phyloP scores from a whole-genome alignment of 2,888 invertebrate genomes.

The Apodemia hepburni region DNA sequence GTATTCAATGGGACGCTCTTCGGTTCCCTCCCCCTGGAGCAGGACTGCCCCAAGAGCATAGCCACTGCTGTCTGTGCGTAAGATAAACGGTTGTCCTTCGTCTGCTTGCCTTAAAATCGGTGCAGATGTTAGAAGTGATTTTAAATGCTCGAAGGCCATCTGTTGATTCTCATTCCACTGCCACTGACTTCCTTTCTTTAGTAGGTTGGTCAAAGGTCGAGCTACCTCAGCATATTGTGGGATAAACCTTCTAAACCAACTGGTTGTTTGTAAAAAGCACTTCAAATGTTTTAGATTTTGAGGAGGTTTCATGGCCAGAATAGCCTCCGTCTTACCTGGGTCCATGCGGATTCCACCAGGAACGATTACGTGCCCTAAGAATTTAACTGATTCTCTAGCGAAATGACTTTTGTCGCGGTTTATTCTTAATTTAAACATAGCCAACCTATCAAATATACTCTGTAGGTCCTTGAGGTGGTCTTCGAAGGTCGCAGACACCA shows the following conservation, averaged over 20 bases:
- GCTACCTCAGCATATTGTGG: slow-evolving; percentile 31
- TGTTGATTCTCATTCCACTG: background rate
- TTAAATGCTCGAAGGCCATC: background rate
- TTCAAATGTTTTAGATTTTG: slow-evolving; percentile 32
- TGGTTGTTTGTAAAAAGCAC: slow-evolving; percentile 35
- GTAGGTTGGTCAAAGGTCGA: slow-evolving; percentile 32
- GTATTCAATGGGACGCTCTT: slow-evolving; percentile 22
- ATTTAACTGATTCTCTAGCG: slow-evolving; percentile 35
- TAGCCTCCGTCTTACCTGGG: slow-evolving; percentile 32
- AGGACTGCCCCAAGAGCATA: slow-evolving; percentile 31
- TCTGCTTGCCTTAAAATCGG: slow-evolving; percentile 28
- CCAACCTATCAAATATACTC: slow-evolving; percentile 33
- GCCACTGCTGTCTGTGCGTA: slow-evolving; percentile 22
- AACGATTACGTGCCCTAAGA: slow-evolving; percentile 39
- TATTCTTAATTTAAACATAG: slow-evolving; percentile 32
- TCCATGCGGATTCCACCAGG: slow-evolving; percentile 35
- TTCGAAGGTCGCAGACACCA: slow-evolving; percentile 35
- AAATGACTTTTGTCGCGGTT: slow-evolving; percentile 39
- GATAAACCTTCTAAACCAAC: slow-evolving; percentile 37
- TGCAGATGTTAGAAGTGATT: slow-evolving; percentile 21
- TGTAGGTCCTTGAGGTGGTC: slow-evolving; percentile 37
- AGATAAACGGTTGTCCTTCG: slow-evolving; percentile 19
- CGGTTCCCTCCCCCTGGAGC: slow-evolving; percentile 30
- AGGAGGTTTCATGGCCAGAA: slow-evolving; percentile 28
- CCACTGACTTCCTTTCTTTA: slow-evolving; percentile 33